These are phyloP conservation scores for Egretta garzetta DNA, from an alignment of 2,113 vertebrate species.

Conservation along the genomic window DNA sequence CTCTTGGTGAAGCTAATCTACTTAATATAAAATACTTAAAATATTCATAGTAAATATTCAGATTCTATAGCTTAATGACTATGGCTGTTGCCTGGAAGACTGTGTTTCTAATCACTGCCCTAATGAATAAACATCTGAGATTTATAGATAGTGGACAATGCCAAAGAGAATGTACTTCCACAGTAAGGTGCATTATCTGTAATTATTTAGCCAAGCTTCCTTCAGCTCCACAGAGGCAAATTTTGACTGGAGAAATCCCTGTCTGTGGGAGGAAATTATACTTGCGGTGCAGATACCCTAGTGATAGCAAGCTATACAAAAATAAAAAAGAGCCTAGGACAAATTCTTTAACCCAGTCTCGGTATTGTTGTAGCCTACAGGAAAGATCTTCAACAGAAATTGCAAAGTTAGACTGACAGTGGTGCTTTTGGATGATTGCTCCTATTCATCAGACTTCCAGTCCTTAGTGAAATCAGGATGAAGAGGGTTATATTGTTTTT, in stretches of 20 bases:
- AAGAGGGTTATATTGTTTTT: slow-evolving; percentile 45
- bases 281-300: background rate
- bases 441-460: slow-evolving; percentile 41
- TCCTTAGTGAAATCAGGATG: slow-evolving; percentile 25
- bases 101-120: slow-evolving; percentile 1
- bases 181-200: background rate
- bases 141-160: background rate
- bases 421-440: slow-evolving; percentile 56
- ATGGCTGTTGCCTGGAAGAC: background rate
- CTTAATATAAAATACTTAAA: slow-evolving; percentile 35
- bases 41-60: slow-evolving; percentile 37
- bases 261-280: background rate
- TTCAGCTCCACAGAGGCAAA: background rate
- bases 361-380: slow-evolving; percentile 54
- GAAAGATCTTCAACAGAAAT: slow-evolving; percentile 17
- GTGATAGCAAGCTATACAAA: background rate
- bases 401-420: slow-evolving; percentile 56
- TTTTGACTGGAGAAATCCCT: background rate
- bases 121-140: slow-evolving; percentile 50
- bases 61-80: background rate
- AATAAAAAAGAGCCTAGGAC: background rate
- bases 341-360: slow-evolving; percentile 15
- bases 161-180: background rate
- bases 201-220: background rate
- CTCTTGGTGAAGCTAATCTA: background rate